These are phyloP conservation scores for Zygothrica quintamaculata DNA, from an alignment of 2,888 invertebrate genomes.

Conservation along the genomic window DNA sequence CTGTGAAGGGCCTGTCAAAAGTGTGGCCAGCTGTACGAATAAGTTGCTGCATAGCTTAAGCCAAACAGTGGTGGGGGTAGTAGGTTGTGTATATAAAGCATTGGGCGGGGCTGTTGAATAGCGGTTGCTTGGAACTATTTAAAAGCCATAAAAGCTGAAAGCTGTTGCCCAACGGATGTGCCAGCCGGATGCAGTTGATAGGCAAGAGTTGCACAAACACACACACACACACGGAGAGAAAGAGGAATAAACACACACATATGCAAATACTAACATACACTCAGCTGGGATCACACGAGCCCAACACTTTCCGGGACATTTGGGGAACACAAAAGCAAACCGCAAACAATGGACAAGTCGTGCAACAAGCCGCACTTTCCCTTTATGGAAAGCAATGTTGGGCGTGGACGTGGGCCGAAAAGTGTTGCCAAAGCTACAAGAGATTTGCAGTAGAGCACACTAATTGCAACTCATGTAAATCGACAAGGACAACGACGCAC, in stretches of 20 bases:
- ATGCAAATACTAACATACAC: background rate
- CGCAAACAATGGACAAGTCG: constrained; percentile 65
- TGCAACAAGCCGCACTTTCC: constrained; percentile 21
- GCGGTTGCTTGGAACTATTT: constrained; percentile 68
- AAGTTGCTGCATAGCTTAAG: background rate
- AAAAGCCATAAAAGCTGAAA: constrained; percentile 79
- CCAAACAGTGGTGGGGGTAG: background rate
- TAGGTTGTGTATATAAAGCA: background rate
- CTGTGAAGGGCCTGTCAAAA: constrained; percentile 61
- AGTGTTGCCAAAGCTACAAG: constrained; percentile 66
- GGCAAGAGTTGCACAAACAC: constrained; percentile 53
- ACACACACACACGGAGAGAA: background rate
- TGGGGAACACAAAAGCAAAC: constrained; percentile 65
- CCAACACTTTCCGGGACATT: constrained; percentile 71
- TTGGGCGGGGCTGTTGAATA: constrained; percentile 13
- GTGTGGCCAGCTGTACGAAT: constrained; percentile 30
- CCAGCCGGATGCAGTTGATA: constrained; percentile 73
- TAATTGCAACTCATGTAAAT: constrained; percentile 78
- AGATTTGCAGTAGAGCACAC: constrained; percentile 67
- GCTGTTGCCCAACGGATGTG: constrained; percentile 70
- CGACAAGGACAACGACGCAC: constrained; percentile 67
- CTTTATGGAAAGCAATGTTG: background rate
- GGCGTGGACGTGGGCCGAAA: constrained; percentile 24
- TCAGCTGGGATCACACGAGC: constrained; percentile 42
- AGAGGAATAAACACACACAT: constrained; percentile 9